These are phyloP conservation scores for Heteromormyrus szaboi DNA, from an alignment of 2,797 vertebrate genomes.

Conservation along the genomic window DNA sequence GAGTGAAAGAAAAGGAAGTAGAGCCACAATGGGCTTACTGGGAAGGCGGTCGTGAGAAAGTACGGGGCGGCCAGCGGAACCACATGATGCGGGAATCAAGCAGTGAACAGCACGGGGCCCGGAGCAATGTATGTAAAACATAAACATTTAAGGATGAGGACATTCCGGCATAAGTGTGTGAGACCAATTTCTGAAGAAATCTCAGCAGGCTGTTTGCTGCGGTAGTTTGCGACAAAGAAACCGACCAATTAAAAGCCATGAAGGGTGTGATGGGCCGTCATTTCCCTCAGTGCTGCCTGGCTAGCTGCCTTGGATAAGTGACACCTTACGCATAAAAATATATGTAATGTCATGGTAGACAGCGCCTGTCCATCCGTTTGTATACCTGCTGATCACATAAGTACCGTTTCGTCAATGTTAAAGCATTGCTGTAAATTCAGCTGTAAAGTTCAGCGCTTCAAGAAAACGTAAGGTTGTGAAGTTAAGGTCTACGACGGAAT, in stretches of 20 bases:
- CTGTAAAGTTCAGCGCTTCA: not conserved
- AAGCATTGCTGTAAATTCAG: not conserved
- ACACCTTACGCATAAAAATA: not conserved
- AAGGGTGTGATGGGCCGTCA: not conserved
- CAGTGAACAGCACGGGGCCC: not conserved
- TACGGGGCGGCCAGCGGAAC: not conserved
- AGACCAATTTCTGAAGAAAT: not conserved
- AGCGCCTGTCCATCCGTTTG: not conserved
- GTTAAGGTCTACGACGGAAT: not conserved
- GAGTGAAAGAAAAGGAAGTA: not conserved
- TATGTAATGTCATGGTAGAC: not conserved
- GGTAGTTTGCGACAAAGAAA: not conserved
- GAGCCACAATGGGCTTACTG: not conserved
- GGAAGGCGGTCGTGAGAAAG: conserved; percentile 1
- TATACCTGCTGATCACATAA: not conserved
- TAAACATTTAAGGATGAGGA: not conserved
- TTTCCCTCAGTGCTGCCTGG: not conserved
- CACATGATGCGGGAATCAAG: not conserved
- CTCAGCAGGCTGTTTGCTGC: not conserved
- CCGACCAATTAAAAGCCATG: not conserved
- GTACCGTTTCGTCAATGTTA: not conserved
- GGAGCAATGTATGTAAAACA: not conserved
- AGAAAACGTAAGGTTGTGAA: not conserved
- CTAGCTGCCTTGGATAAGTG: not conserved
- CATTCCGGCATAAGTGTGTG: not conserved